Conservation (phyloP, 2,888 invertebrate genomes). For the Drosophila paracracens region DNA sequence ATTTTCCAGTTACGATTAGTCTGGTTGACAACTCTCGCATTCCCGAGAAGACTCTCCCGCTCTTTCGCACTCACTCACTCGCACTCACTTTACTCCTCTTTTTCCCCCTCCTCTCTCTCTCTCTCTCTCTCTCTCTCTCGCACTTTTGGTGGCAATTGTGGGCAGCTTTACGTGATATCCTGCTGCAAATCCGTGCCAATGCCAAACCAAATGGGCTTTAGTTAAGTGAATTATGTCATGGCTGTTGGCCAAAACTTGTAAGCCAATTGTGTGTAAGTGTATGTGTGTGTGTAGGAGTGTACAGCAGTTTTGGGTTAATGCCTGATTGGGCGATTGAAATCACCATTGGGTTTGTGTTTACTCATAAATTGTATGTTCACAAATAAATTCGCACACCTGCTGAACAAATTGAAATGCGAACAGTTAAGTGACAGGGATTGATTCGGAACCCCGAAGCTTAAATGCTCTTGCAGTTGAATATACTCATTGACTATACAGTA, state of each 20-base stretch:
- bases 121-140: background rate
- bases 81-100: background rate
- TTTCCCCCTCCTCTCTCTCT: too few species aligned
- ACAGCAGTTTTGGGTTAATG: slow-evolving; percentile 33
- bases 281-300: background rate
- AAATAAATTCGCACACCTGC: slow-evolving; percentile 19
- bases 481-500: background rate
- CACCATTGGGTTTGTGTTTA: slow-evolving; percentile 1
- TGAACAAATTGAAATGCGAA: slow-evolving; percentile 14
- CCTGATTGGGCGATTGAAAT: slow-evolving; percentile 28
- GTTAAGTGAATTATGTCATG: slow-evolving; percentile 55
- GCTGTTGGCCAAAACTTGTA: slow-evolving; percentile 42
- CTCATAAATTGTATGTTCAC: slow-evolving; percentile 19
- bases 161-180: slow-evolving; percentile 43
- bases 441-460: slow-evolving; percentile 35
- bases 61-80: background rate
- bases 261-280: slow-evolving; percentile 17
- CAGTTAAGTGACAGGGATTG: background rate
- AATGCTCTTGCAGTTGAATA: slow-evolving; percentile 18
- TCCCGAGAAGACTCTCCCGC: background rate
- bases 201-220: slow-evolving; percentile 49
- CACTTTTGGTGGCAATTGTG: slow-evolving; percentile 39
- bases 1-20: slow-evolving; percentile 39
- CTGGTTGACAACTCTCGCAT: slow-evolving; percentile 25
- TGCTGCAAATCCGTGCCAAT: slow-evolving; percentile 37